Conservation (phyloP, 1,140 invertebrate genomes). For the Cotesia glomerata region DNA sequence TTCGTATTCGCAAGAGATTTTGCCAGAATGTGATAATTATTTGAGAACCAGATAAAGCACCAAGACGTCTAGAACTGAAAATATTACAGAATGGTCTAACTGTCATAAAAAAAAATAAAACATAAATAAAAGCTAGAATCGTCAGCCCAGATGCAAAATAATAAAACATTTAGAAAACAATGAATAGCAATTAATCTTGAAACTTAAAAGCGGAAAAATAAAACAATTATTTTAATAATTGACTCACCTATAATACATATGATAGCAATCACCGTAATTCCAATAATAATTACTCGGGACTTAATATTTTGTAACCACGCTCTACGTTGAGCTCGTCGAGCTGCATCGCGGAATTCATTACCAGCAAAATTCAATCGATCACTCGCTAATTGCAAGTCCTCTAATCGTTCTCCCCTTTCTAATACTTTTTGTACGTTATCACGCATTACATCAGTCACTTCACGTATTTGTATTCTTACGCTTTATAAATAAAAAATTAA, state of each 20-base stretch:
- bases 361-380: slow-evolving; percentile 61
- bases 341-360: slow-evolving; percentile 62
- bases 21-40: slow-evolving; percentile 39
- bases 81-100: slow-evolving; percentile 34
- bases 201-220: not conserved
- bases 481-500: slow-evolving; percentile 44
- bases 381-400: slow-evolving; percentile 66
- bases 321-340: slow-evolving; percentile 59
- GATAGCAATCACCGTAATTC: slow-evolving; percentile 47
- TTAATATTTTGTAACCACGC: slow-evolving; percentile 66
- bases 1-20: slow-evolving; percentile 31
- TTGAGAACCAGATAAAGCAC: slow-evolving; percentile 59
- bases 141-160: not conserved
- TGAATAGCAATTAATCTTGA: not conserved
- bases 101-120: slow-evolving; percentile 7
- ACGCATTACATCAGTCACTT: slow-evolving; percentile 67
- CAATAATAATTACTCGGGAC: slow-evolving; percentile 51
- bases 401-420: slow-evolving; percentile 66
- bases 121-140: not conserved
- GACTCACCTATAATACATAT: slow-evolving; percentile 45
- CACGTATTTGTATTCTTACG: slow-evolving; percentile 64
- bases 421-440: slow-evolving; percentile 66
- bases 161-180: not conserved
- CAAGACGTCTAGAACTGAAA: slow-evolving; percentile 58
- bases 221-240: not conserved